Evolutionary conservation across 2,888 invertebrate species (phyloP).

Genomic region (Xylocampa areola): DNA sequence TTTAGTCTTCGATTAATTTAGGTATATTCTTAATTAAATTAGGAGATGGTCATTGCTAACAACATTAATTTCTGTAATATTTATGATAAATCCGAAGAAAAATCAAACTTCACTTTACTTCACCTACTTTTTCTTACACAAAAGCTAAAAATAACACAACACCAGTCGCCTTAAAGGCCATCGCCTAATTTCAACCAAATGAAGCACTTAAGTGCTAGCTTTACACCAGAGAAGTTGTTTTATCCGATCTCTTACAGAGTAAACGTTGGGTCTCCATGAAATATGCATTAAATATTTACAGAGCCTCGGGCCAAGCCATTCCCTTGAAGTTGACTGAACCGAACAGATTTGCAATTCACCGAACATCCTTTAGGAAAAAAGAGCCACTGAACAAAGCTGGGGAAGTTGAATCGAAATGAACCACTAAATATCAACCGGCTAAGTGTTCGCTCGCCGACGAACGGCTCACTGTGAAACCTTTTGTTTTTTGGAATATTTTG

Average conservation of each 20-base stretch:
- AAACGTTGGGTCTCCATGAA: constrained; percentile 84
- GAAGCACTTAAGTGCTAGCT: constrained; percentile 57
- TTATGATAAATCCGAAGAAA: no score
- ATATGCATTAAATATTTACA: constrained; percentile 89
- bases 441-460: constrained; percentile 58
- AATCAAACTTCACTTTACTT: no score
- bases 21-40: no score
- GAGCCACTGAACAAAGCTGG: constrained; percentile 77
- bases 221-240: constrained; percentile 75
- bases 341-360: constrained; percentile 88
- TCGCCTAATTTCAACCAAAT: constrained; percentile 53
- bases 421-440: constrained; percentile 77
- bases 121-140: constrained; percentile 1
- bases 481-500: constrained; percentile 52
- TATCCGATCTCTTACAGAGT: constrained; percentile 83
- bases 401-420: constrained; percentile 80
- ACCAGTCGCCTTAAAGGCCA: constrained; percentile 17
- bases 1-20: no score
- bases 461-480: constrained; percentile 52
- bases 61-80: no score
- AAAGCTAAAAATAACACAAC: constrained; percentile 14
- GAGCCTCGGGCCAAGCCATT: constrained; percentile 79
- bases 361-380: constrained; percentile 85
- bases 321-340: constrained; percentile 84
- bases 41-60: no score